Evolutionary conservation across 2,888 invertebrate species (phyloP).

Genomic region (Melinaea menophilus): DNA sequence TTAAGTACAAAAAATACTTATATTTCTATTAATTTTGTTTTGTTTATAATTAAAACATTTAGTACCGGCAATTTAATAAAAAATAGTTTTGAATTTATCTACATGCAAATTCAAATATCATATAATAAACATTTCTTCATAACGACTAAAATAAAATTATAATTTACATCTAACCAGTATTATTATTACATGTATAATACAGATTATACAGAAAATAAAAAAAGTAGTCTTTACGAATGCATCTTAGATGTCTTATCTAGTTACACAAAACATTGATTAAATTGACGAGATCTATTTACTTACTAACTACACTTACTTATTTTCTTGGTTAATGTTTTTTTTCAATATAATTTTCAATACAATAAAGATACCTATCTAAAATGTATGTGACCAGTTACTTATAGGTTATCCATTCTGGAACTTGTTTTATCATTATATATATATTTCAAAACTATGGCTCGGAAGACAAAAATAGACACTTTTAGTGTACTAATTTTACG

Average conservation of each 20-base stretch:
- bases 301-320: constrained; percentile 11
- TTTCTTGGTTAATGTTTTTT: not conserved
- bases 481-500: constrained; percentile 3
- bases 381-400: not conserved
- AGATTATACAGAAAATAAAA: constrained; percentile 14
- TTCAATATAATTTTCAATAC: constrained; percentile 2
- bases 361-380: not conserved
- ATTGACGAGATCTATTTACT: constrained; percentile 23
- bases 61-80: not conserved
- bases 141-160: constrained; percentile 4
- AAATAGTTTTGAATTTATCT: too few relatives aligned
- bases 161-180: constrained; percentile 1
- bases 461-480: constrained; percentile 20
- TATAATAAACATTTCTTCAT: constrained; percentile 10
- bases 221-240: constrained; percentile 17
- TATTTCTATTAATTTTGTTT: too few relatives aligned
- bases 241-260: constrained; percentile 14
- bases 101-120: constrained; percentile 1
- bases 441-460: constrained; percentile 21
- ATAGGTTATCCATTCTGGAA: not conserved
- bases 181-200: not conserved
- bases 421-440: not conserved
- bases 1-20: too few relatives aligned
- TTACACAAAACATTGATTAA: constrained; percentile 20
- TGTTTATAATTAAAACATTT: too few relatives aligned